Percentiles rank a stretch among this genome's conserved stretches.
phyloP scores from a whole-genome alignment of 2,888 invertebrate genomes.

The Pollenia amentaria region DNA sequence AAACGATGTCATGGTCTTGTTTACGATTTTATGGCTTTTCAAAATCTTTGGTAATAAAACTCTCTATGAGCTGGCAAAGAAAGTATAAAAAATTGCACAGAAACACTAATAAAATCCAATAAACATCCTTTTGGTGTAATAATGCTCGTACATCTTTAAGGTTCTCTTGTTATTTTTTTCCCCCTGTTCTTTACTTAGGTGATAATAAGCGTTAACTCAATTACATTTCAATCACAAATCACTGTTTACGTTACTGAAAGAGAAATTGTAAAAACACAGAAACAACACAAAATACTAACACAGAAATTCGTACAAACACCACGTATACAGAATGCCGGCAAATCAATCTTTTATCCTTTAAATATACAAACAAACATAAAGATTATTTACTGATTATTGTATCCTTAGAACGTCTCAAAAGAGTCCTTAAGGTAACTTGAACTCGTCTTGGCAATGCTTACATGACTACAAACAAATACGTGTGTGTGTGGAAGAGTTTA shows the following conservation, averaged over 20 bases:
- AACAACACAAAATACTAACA: not conserved
- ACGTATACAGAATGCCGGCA: not conserved
- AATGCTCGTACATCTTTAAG: not conserved
- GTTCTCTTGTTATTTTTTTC: not conserved
- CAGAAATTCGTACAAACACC: too few relatives aligned
- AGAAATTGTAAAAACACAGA: conserved; percentile 6
- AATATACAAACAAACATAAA: conserved; percentile 3
- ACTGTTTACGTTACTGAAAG: conserved; percentile 27
- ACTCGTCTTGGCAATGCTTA: not conserved
- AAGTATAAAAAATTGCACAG: not conserved
- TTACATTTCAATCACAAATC: conserved; percentile 57
- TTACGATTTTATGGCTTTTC: conserved; percentile 29
- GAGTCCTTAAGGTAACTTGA: conserved; percentile 31
- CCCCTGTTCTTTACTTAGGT: not conserved
- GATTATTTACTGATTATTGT: conserved; percentile 20
- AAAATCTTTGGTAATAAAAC: conserved; percentile 41
- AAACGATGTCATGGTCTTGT: conserved; percentile 15
- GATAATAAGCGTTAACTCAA: conserved; percentile 49
- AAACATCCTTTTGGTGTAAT: conserved; percentile 15
- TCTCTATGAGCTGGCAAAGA: conserved; percentile 9
- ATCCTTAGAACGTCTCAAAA: conserved; percentile 7
- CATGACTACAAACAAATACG: too few relatives aligned
- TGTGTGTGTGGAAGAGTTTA: too few relatives aligned
- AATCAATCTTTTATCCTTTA: conserved; percentile 35
- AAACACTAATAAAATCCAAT: conserved; percentile 28